Conservation (phyloP, 2,113 vertebrate species). For the Trogon melanurus region DNA sequence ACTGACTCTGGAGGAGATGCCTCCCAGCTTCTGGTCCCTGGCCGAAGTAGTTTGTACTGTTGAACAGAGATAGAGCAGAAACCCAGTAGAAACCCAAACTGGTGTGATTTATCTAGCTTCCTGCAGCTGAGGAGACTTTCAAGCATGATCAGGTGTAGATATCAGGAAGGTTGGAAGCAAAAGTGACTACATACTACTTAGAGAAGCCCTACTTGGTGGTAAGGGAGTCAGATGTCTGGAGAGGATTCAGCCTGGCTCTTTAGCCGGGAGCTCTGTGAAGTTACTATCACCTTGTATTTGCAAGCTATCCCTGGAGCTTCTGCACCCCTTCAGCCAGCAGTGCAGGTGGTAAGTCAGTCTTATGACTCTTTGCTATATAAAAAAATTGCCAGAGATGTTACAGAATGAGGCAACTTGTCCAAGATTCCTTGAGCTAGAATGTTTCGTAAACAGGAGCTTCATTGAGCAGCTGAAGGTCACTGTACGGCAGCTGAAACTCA, state of each 20-base stretch:
- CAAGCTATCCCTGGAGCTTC: neutral
- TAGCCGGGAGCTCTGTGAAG: neutral
- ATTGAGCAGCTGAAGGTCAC: neutral
- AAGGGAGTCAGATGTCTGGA: accelerated
- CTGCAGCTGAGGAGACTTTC: neutral
- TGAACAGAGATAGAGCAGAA: neutral
- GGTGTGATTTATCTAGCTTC: neutral
- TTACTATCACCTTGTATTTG: neutral
- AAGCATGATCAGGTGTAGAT: neutral
- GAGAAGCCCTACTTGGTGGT: neutral
- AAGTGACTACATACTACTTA: neutral
- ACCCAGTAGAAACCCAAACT: neutral
- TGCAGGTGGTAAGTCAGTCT: neutral
- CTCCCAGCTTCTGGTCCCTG: neutral
- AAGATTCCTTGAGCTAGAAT: neutral
- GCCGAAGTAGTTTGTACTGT: neutral
- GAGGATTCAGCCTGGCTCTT: accelerated
- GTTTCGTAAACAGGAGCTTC: neutral
- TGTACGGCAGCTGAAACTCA: neutral
- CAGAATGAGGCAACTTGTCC: neutral
- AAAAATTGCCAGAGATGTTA: neutral
- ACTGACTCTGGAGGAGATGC: neutral
- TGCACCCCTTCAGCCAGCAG: neutral
- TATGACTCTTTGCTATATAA: neutral
- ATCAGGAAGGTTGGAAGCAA: neutral